These are phyloP conservation scores for Philereme transversata DNA, from an alignment of 2,888 invertebrate genomes.

Conservation along the genomic window DNA sequence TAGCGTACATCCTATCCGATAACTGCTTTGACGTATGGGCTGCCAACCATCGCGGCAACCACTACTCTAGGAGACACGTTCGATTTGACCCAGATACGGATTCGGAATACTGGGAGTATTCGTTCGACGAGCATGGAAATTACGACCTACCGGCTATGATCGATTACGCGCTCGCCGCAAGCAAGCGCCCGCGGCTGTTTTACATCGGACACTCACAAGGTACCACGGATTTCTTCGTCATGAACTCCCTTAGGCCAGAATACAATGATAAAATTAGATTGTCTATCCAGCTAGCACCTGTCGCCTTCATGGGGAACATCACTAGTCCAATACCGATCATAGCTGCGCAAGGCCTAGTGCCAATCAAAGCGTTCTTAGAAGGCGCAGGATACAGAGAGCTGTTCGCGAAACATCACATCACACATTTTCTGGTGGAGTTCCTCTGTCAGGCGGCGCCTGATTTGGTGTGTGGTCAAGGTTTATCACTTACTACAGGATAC, in stretches of 20 bases:
- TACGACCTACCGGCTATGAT: constrained; percentile 88
- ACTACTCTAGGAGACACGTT: constrained; percentile 84
- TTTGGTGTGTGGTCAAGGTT: constrained; percentile 80
- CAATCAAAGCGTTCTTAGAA: constrained; percentile 53
- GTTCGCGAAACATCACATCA: constrained; percentile 78
- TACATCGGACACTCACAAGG: constrained; percentile 90
- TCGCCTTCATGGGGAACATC: constrained; percentile 81
- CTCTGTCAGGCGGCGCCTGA: constrained; percentile 67
- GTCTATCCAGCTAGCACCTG: constrained; percentile 70
- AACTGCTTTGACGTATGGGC: constrained; percentile 81
- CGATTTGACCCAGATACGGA: constrained; percentile 65
- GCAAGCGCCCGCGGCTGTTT: constrained; percentile 81
- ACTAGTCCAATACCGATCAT: constrained; percentile 53
- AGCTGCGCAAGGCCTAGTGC: constrained; percentile 42
- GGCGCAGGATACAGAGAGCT: constrained; percentile 85
- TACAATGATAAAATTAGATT: constrained; percentile 84
- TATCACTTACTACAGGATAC: constrained; percentile 84
- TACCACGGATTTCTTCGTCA: constrained; percentile 82
- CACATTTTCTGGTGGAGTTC: constrained; percentile 65
- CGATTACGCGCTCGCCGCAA: constrained; percentile 61
- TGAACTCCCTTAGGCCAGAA: constrained; percentile 79
- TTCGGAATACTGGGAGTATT: constrained; percentile 79
- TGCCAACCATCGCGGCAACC: constrained; percentile 84
- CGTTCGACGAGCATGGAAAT: constrained; percentile 88
- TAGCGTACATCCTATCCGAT: constrained; percentile 70